These are phyloP conservation scores for Sebastes miniatus DNA, from an alignment of 2,797 vertebrate genomes.

Conservation along the genomic window DNA sequence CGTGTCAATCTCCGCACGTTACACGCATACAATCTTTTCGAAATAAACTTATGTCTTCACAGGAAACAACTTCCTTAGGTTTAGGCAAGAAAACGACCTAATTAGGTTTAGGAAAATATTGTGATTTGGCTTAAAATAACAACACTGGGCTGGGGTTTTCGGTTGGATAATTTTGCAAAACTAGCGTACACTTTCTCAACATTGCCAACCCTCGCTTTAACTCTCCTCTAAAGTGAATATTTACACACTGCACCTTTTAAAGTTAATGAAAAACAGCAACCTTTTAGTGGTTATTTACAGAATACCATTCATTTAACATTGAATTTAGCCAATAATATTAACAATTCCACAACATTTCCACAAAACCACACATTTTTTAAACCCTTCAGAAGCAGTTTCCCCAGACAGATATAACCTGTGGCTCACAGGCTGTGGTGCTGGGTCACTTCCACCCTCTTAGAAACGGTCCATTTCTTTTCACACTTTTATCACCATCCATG, in stretches of 20 bases:
- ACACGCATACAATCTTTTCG: fast-evolving
- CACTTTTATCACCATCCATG: slow-evolving; percentile 55
- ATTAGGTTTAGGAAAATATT: too few relatives aligned
- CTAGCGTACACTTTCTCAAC: neutral
- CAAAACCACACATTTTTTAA: neutral
- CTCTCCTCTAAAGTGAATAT: neutral
- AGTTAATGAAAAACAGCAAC: neutral
- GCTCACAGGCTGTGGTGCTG: neutral
- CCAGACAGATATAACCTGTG: neutral
- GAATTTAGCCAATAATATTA: neutral
- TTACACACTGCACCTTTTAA: neutral
- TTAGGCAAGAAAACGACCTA: fast-evolving
- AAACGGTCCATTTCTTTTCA: slow-evolving; percentile 13
- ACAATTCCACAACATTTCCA: too few relatives aligned
- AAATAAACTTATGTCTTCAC: too few relatives aligned
- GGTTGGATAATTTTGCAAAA: neutral
- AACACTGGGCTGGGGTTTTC: neutral
- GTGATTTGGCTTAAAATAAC: too few relatives aligned
- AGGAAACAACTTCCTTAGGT: too few relatives aligned
- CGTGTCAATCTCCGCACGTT: too few relatives aligned
- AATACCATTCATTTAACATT: neutral
- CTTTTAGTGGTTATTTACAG: neutral
- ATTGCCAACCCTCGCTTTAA: neutral
- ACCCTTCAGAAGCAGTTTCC: neutral
- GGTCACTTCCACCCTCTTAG: slow-evolving; percentile 36